These are phyloP conservation scores for Papilio demoleus DNA, from an alignment of 2,888 invertebrate genomes.

Conservation along the genomic window DNA sequence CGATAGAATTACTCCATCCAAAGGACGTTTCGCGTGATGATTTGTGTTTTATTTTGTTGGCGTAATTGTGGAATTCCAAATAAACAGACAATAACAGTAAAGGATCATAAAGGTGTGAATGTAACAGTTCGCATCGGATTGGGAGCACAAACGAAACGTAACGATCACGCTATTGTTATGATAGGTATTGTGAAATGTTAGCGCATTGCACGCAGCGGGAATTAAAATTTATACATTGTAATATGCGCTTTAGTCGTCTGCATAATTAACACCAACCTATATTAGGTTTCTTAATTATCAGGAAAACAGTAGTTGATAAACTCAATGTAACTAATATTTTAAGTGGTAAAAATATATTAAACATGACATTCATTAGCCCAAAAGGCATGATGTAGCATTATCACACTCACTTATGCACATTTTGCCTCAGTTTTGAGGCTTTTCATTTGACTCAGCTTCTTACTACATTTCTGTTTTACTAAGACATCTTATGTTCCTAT, in stretches of 20 bases:
- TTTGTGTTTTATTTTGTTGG: slow-evolving; percentile 28
- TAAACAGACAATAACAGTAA: slow-evolving; percentile 69
- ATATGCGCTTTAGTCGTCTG: slow-evolving; percentile 1
- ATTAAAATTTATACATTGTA: slow-evolving; percentile 18
- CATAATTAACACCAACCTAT: neutral
- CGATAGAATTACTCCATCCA: neutral
- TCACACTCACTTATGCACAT: too few relatives aligned
- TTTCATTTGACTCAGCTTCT: too few relatives aligned
- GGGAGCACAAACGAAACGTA: slow-evolving; percentile 60
- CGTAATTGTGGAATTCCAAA: slow-evolving; percentile 61
- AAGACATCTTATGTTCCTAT: neutral
- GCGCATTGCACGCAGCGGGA: slow-evolving; percentile 5
- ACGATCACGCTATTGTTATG: slow-evolving; percentile 44
- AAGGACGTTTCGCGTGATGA: neutral
- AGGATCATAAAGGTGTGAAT: slow-evolving; percentile 65
- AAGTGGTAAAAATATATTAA: too few relatives aligned
- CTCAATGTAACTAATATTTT: too few relatives aligned
- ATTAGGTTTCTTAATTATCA: neutral
- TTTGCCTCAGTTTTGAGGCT: too few relatives aligned
- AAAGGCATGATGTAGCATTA: too few relatives aligned
- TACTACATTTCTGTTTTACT: neutral
- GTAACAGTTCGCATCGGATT: slow-evolving; percentile 66
- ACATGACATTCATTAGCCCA: too few relatives aligned
- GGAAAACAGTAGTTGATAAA: neutral
- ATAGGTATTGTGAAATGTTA: slow-evolving; percentile 31